Evolutionary conservation across 2,113 vertebrate genomes (phyloP).

Genomic region (Bubo bubo): DNA sequence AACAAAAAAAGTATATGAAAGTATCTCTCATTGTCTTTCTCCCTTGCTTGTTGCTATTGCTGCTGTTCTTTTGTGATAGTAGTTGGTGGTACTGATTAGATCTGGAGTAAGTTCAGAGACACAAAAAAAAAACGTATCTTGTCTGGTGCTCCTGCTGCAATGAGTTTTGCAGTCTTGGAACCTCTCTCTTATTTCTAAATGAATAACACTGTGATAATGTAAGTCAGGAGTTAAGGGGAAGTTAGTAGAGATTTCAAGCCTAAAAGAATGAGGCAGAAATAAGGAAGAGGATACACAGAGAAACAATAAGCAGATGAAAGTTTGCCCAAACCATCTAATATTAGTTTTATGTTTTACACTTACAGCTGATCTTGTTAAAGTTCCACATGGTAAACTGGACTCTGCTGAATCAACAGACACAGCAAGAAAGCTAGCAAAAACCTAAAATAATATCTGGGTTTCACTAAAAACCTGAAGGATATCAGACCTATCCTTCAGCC

Average conservation of each 20-base stretch:
- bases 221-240: neutral
- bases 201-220: neutral
- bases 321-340: neutral
- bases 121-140: neutral
- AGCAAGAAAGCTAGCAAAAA: neutral
- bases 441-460: neutral
- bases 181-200: neutral
- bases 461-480: neutral
- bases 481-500: neutral
- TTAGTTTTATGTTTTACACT: neutral
- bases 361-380: neutral
- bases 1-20: neutral
- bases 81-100: neutral
- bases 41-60: neutral
- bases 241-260: neutral
- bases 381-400: neutral
- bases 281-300: neutral
- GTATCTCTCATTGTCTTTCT: neutral
- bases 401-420: neutral
- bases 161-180: neutral
- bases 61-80: neutral
- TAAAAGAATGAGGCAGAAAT: neutral
- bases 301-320: neutral
- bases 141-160: neutral
- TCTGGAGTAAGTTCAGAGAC: neutral